Evolutionary conservation across 2,113 vertebrate genomes (phyloP).

Genomic region (Apeltes quadracus): DNA sequence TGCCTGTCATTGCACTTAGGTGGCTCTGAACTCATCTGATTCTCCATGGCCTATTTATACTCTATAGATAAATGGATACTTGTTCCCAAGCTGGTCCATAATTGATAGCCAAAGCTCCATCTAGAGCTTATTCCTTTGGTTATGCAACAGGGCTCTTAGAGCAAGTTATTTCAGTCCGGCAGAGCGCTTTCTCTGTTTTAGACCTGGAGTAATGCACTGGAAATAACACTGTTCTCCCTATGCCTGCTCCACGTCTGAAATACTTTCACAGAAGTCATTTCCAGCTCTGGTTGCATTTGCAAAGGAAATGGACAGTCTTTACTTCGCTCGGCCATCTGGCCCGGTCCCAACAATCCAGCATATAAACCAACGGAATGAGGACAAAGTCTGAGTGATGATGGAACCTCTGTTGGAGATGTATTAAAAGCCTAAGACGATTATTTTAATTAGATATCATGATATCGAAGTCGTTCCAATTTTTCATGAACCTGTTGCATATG

Average conservation of each 20-base stretch:
- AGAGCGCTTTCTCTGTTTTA: conserved; percentile 44
- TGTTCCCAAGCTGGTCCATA: conserved; percentile 60
- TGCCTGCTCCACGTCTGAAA: conserved; percentile 30
- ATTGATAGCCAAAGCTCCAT: conserved; percentile 59
- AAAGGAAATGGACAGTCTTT: conserved; percentile 42
- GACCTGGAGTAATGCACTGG: conserved; percentile 50
- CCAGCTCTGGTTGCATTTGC: conserved; percentile 27
- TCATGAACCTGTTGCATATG: conserved; percentile 23
- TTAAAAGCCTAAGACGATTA: conserved; percentile 55
- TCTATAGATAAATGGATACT: conserved; percentile 48
- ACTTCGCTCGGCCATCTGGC: conserved; percentile 53
- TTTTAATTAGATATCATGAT: conserved; percentile 33
- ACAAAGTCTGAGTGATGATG: conserved; percentile 32
- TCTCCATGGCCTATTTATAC: conserved; percentile 42
- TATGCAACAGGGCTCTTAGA: conserved; percentile 62
- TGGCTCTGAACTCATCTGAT: conserved; percentile 16
- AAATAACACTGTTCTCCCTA: conserved; percentile 35
- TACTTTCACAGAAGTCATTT: conserved; percentile 49
- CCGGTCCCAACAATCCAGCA: conserved; percentile 21
- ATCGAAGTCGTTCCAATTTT: conserved; percentile 42
- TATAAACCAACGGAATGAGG: conserved; percentile 19
- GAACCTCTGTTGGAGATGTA: conserved; percentile 26
- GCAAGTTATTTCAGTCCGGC: conserved; percentile 45
- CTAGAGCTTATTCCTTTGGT: conserved; percentile 52
- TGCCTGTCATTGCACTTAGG: neutral